These are phyloP conservation scores for Exephanes ischioxanthus DNA, from an alignment of 2,888 invertebrate species.

Conservation along the genomic window DNA sequence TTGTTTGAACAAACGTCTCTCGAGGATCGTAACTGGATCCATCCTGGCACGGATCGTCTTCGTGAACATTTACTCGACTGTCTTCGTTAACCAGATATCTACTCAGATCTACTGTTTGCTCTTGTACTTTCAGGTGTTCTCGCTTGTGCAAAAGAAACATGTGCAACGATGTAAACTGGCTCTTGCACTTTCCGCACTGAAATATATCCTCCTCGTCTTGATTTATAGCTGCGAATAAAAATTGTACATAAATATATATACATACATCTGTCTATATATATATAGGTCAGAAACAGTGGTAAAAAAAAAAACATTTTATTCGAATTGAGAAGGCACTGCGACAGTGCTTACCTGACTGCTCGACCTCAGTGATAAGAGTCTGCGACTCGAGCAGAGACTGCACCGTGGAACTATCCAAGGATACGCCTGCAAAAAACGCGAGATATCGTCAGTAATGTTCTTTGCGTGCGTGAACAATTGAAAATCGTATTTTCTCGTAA, in stretches of 20 bases:
- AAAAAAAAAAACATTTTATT: neutral
- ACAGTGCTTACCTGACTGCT: slow-evolving; percentile 79
- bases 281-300: neutral
- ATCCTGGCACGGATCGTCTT: slow-evolving; percentile 77
- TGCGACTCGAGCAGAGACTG: slow-evolving; percentile 82
- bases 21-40: slow-evolving; percentile 77
- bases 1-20: slow-evolving; percentile 78
- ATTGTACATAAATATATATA: neutral
- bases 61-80: slow-evolving; percentile 73
- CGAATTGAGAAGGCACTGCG: neutral
- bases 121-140: slow-evolving; percentile 81
- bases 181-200: slow-evolving; percentile 90
- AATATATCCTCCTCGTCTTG: slow-evolving; percentile 89
- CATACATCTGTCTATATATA: neutral
- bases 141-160: slow-evolving; percentile 88
- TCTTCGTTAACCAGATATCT: slow-evolving; percentile 81
- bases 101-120: slow-evolving; percentile 81
- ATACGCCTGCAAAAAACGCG: slow-evolving; percentile 76
- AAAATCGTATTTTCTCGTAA: neutral
- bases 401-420: slow-evolving; percentile 81
- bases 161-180: slow-evolving; percentile 87
- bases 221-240: slow-evolving; percentile 77
- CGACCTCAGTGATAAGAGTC: slow-evolving; percentile 81
- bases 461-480: neutral
- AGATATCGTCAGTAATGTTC: slow-evolving; percentile 20